Conservation (phyloP, 2,797 vertebrate species). For the Distichodus sexfasciatus region DNA sequence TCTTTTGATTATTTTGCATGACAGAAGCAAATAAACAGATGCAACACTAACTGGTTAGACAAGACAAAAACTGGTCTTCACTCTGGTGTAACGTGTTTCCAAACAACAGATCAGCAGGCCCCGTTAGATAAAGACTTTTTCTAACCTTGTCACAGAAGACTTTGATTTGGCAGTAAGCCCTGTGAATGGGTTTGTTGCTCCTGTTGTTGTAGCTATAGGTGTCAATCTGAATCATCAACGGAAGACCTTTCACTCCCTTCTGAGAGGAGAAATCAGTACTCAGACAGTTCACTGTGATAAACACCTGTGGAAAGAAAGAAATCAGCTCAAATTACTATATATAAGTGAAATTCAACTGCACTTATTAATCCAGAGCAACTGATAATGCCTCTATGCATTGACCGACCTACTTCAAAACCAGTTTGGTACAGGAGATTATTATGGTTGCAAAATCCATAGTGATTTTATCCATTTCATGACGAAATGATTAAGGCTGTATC, state of each 20-base stretch:
- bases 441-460: too few relatives aligned
- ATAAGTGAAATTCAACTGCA: too few relatives aligned
- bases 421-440: too few relatives aligned
- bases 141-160: constrained; percentile 98
- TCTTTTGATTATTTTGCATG: background rate
- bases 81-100: background rate
- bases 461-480: too few relatives aligned
- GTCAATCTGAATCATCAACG: constrained; percentile 97
- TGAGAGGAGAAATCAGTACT: constrained; percentile 98
- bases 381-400: too few relatives aligned
- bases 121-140: background rate
- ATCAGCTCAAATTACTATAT: background rate
- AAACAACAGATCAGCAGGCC: background rate
- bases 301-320: constrained; percentile 77
- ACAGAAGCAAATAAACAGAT: background rate
- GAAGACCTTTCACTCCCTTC: constrained; percentile 97
- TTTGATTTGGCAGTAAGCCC: constrained; percentile 97
- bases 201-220: constrained; percentile 99
- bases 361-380: too few relatives aligned
- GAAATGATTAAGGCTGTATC: too few relatives aligned
- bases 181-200: constrained; percentile 96
- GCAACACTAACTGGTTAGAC: background rate
- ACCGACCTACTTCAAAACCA: too few relatives aligned
- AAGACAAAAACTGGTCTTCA: too few relatives aligned
- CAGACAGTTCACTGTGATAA: constrained; percentile 97